Percentiles rank a stretch among this genome's conserved stretches.
Conservation (phyloP, 92 coral and sea anemone genomes). For the Porites lobata region DNA sequence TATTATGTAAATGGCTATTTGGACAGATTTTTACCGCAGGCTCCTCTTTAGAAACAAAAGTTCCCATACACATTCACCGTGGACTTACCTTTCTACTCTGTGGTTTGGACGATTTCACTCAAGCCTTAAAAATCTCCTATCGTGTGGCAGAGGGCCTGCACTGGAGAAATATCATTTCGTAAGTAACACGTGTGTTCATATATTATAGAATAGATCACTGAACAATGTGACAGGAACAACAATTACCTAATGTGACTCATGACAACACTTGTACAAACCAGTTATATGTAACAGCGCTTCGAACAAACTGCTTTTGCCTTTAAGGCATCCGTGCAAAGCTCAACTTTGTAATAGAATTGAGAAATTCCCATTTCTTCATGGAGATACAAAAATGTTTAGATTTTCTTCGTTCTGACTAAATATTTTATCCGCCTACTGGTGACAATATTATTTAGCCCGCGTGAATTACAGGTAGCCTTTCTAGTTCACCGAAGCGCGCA, state of each 20-base stretch:
- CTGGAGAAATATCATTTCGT: slow-evolving; percentile 14
- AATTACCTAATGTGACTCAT: slow-evolving; percentile 40
- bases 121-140: neutral
- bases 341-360: neutral
- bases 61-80: neutral
- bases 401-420: slow-evolving; percentile 6
- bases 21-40: neutral
- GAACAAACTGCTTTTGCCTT: neutral
- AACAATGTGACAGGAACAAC: slow-evolving; percentile 49
- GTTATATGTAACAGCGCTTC: neutral
- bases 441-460: slow-evolving; percentile 21
- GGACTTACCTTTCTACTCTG: slow-evolving; percentile 17
- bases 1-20: neutral
- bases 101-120: neutral
- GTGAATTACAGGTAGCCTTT: slow-evolving; percentile 35
- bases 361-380: neutral
- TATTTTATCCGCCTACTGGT: slow-evolving; percentile 29
- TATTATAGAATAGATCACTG: slow-evolving; percentile 44
- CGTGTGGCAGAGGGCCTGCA: slow-evolving; percentile 1
- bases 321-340: neutral
- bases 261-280: neutral
- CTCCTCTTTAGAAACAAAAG: no score
- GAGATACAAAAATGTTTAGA: neutral
- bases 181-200: slow-evolving; percentile 40
- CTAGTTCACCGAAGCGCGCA: slow-evolving; percentile 30